phyloP scores from a whole-genome alignment of 2,797 vertebrate genomes.

The Macrochelys suwanniensis region DNA sequence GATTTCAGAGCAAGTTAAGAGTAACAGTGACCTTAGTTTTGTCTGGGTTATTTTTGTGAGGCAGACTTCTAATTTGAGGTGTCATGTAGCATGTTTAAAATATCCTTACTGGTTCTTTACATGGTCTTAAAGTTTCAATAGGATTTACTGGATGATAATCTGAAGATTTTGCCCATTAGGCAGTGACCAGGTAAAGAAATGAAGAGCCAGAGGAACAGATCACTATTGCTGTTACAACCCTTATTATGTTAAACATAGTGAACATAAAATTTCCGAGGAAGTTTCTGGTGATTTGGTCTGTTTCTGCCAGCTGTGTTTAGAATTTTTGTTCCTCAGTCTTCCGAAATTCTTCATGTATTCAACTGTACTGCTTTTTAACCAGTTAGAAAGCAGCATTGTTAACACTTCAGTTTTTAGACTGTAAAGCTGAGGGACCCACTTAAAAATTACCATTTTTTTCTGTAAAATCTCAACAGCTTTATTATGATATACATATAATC shows the following conservation, averaged over 20 bases:
- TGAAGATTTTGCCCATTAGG: neutral
- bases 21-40: neutral
- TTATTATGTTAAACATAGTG: neutral
- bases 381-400: neutral
- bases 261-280: neutral
- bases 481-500: fast-evolving
- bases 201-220: neutral
- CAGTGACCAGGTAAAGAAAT: neutral
- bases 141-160: neutral
- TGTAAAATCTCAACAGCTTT: neutral
- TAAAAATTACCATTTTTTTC: neutral
- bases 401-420: fast-evolving
- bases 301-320: neutral
- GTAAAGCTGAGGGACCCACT: neutral
- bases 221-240: neutral
- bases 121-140: neutral
- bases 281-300: neutral
- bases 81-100: neutral
- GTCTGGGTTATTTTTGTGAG: slow-evolving; percentile 14
- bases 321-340: neutral
- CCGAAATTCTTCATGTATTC: neutral
- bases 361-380: neutral
- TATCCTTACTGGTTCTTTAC: neutral
- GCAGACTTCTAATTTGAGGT: neutral
- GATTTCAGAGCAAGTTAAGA: slow-evolving; percentile 44